These are phyloP conservation scores for Sebastiscus tertius DNA, from an alignment of 2,797 vertebrate genomes.

Conservation along the genomic window DNA sequence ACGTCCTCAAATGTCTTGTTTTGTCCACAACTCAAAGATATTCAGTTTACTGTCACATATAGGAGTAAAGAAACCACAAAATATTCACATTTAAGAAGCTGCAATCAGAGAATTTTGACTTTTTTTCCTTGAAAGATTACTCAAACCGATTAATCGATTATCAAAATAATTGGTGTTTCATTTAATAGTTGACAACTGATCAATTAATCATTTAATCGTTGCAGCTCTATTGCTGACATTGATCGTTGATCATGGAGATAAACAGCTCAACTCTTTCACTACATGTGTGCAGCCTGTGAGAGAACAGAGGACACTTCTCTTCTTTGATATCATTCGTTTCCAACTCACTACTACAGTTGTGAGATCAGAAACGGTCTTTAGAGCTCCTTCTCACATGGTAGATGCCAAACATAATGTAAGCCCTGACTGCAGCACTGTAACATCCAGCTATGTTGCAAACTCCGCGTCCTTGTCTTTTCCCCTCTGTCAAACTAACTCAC, in stretches of 20 bases:
- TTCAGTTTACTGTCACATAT: no score
- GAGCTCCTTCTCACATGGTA: neutral
- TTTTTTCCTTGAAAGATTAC: no score
- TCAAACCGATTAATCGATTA: no score
- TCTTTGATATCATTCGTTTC: constrained; percentile 5
- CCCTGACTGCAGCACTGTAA: neutral
- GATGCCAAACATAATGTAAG: neutral
- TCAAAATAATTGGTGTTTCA: no score
- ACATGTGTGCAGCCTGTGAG: no score
- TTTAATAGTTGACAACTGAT: no score
- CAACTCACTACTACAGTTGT: neutral
- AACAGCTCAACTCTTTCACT: neutral
- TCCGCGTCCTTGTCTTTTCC: neutral
- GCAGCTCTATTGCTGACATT: neutral
- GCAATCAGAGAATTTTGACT: no score
- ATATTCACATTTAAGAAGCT: no score
- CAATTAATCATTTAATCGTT: no score
- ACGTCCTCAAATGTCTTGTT: no score
- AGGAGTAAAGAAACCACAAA: no score
- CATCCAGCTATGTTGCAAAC: neutral
- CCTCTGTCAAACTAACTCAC: neutral
- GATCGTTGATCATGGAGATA: neutral
- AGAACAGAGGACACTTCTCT: neutral
- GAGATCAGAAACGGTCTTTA: neutral
- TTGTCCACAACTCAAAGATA: no score